phyloP scores from a whole-genome alignment of 2,113 vertebrate genomes.

The Perca schrenkii region DNA sequence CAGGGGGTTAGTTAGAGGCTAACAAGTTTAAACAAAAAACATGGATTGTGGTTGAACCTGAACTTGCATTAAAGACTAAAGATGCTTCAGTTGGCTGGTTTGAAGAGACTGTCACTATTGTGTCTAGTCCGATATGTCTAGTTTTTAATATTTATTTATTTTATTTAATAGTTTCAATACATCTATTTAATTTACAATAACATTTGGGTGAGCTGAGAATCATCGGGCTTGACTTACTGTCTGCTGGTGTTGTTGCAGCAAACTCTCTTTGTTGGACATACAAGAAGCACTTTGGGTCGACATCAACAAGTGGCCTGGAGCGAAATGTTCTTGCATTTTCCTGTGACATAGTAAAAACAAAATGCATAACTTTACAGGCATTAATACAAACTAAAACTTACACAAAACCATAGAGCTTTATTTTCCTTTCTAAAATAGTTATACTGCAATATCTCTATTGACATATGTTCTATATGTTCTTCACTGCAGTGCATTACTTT shows the following conservation, averaged over 20 bases:
- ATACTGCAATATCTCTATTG: no score
- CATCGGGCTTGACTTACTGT: slow-evolving; percentile 83
- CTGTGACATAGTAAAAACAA: slow-evolving; percentile 77
- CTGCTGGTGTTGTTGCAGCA: slow-evolving; percentile 92
- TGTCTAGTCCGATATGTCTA: background rate
- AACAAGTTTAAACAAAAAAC: background rate
- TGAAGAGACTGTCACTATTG: background rate
- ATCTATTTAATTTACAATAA: background rate
- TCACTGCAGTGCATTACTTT: no score
- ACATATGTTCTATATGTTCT: no score
- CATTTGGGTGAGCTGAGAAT: background rate
- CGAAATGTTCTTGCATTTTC: slow-evolving; percentile 89
- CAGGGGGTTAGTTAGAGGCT: background rate
- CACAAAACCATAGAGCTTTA: no score
- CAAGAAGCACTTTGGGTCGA: slow-evolving; percentile 92
- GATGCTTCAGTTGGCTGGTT: background rate
- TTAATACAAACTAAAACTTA: no score
- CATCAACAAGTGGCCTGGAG: slow-evolving; percentile 85
- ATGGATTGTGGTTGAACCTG: background rate
- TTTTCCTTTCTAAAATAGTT: no score
- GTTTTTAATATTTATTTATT: background rate
- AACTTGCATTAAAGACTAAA: background rate
- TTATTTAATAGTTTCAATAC: no score
- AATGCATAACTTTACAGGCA: background rate
- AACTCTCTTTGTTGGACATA: slow-evolving; percentile 97